Evolutionary conservation across 2,888 invertebrate species (phyloP).

Genomic region (Mechanitis messenoides): DNA sequence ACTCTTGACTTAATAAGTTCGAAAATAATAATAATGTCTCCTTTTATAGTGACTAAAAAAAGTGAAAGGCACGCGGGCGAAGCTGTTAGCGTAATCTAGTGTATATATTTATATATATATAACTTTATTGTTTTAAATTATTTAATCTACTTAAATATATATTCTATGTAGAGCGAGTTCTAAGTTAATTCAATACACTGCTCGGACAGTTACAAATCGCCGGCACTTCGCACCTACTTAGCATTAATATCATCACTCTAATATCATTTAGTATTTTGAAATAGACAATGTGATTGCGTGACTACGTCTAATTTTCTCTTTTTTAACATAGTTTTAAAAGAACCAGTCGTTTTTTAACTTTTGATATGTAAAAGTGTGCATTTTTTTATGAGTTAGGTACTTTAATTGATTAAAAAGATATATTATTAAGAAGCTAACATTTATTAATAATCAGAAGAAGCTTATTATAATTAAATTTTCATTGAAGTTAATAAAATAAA

Average conservation of each 20-base stretch:
- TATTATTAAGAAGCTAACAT: too few relatives aligned
- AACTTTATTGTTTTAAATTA: background rate
- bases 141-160: slow-evolving; percentile 5
- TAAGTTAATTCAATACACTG: slow-evolving; percentile 37
- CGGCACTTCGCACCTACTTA: slow-evolving; percentile 34
- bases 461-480: too few relatives aligned
- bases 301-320: slow-evolving; percentile 19
- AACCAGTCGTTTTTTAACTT: background rate
- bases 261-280: slow-evolving; percentile 33
- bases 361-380: slow-evolving; percentile 3
- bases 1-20: too few relatives aligned
- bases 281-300: slow-evolving; percentile 32
- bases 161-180: slow-evolving; percentile 20
- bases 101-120: background rate
- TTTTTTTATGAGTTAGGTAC: too few relatives aligned
- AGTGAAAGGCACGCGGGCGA: too few relatives aligned
- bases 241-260: slow-evolving; percentile 39
- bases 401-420: too few relatives aligned
- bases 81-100: too few relatives aligned
- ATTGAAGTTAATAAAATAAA: too few relatives aligned
- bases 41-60: too few relatives aligned
- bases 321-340: background rate
- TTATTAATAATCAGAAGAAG: too few relatives aligned
- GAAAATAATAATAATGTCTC: too few relatives aligned
- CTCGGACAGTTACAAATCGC: slow-evolving; percentile 40